A percentile compares a stretch with the other conserved stretches of the same genome.
These are phyloP conservation scores for Antidorcas marsupialis DNA, from an alignment of 2,113 vertebrate genomes.

Conservation along the genomic window DNA sequence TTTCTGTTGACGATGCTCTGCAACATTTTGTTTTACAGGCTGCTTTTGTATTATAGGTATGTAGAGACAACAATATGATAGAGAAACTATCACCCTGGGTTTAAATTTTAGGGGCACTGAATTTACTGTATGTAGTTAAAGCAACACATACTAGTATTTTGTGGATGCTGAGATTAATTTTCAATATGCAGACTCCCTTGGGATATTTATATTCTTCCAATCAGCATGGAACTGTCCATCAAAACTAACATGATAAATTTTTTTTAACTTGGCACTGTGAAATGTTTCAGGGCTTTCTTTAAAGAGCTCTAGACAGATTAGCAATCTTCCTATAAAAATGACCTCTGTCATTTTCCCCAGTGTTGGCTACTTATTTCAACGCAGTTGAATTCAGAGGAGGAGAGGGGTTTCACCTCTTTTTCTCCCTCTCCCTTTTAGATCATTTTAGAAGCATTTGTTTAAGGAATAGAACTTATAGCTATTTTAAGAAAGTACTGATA, in stretches of 20 bases:
- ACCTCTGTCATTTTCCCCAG: slow-evolving; percentile 67
- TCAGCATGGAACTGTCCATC: slow-evolving; percentile 85
- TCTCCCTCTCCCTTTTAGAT: slow-evolving; percentile 13
- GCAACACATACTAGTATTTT: slow-evolving; percentile 79
- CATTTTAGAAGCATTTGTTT: slow-evolving; percentile 61
- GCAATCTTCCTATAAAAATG: slow-evolving; percentile 71
- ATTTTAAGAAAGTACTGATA: slow-evolving; percentile 36
- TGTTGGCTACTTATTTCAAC: slow-evolving; percentile 67
- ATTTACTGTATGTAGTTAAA: slow-evolving; percentile 75
- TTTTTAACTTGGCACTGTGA: slow-evolving; percentile 65
- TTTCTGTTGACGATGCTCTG: neutral
- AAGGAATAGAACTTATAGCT: slow-evolving; percentile 48
- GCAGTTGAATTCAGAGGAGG: slow-evolving; percentile 52
- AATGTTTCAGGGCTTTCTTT: slow-evolving; percentile 72
- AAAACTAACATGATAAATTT: slow-evolving; percentile 81
- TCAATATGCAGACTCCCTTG: slow-evolving; percentile 80
- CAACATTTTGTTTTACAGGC: slow-evolving; percentile 20
- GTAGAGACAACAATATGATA: slow-evolving; percentile 43
- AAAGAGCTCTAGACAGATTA: slow-evolving; percentile 74
- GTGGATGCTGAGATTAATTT: slow-evolving; percentile 84
- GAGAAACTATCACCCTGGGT: slow-evolving; percentile 45
- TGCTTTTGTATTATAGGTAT: slow-evolving; percentile 51
- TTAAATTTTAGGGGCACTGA: slow-evolving; percentile 66
- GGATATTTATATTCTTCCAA: slow-evolving; percentile 86
- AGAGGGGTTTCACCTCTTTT: neutral